phyloP scores from a whole-genome alignment of 1,140 invertebrate genomes.

The Drosophila elegans region DNA sequence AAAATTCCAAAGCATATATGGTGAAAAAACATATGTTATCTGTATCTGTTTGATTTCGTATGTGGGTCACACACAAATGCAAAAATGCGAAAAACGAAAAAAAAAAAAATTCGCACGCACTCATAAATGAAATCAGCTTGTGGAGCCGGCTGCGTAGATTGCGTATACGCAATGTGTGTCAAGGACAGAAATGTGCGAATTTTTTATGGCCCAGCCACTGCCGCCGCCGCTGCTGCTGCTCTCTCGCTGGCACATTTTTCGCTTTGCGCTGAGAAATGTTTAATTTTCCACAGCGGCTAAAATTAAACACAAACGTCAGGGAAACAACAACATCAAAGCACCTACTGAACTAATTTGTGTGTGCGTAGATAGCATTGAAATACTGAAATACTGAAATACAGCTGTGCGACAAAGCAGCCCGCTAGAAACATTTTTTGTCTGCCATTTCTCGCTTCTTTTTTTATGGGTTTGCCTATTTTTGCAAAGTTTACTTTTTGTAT shows the following conservation, averaged over 20 bases:
- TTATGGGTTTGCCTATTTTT: conserved; percentile 2
- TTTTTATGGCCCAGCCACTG: conserved; percentile 42
- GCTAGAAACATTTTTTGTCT: conserved; percentile 60
- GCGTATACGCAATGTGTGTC: conserved; percentile 84
- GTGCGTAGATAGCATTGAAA: conserved; percentile 77
- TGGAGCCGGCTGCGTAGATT: conserved; percentile 69
- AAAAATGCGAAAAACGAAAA: conserved; percentile 14
- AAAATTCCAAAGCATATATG: conserved; percentile 22
- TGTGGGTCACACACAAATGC: conserved; percentile 62
- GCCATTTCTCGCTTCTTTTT: conserved; percentile 24
- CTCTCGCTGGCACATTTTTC: conserved; percentile 17
- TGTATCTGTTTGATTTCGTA: conserved; percentile 70
- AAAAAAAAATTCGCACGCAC: conserved; percentile 65
- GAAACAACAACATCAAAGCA: conserved; percentile 37
- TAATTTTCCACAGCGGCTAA: conserved; percentile 62
- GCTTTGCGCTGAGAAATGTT: conserved; percentile 54
- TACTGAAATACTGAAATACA: conserved; percentile 63
- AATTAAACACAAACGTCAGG: conserved; percentile 60
- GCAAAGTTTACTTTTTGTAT: conserved; percentile 2
- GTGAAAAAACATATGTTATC: conserved; percentile 67
- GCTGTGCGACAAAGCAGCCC: conserved; percentile 41
- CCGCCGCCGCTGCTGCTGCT: not conserved
- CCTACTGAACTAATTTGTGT: conserved; percentile 79
- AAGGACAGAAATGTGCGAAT: conserved; percentile 84
- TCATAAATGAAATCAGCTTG: conserved; percentile 43